Base-by-base conservation (phyloP, 2,888 invertebrate species). In the Archips xylosteana region DNA sequence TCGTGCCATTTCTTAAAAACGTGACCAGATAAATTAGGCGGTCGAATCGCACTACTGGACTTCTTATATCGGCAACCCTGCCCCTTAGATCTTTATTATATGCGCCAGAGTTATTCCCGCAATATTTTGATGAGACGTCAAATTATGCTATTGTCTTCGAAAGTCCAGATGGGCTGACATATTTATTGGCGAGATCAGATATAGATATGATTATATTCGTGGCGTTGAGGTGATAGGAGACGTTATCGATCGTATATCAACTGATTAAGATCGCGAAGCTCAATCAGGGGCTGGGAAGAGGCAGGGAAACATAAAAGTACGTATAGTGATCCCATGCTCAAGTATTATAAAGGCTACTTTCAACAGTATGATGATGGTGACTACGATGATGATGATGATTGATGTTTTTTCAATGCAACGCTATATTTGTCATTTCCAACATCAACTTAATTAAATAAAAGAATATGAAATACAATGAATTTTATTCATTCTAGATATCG, bases 1-100 rank as follows among this genome's bases (percentile, higher is more conserved):
- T 23, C 23, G 23, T 23, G 23, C 1, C 23, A 23, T 23, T 23
- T 23, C 23, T 23, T 23, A 23, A n/a, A n/a, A n/a, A 23, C 23
- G 23, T 23, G 23, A 23, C 23, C 23, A 23, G 23, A 23, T 23
- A 23, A 23, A 23, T 23, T 23, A 23, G 23, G 23, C 23, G 1
- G 23, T 1, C 23, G 23, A 23, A 23, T 23, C 23, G 23, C 23
- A 23, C 23, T 23, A 23, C 23, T 23, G 23, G 23, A 23, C 23
- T 23, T 23, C 23, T 23, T 23, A 23, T 45, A 12, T 12, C 15
- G 54, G 15, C 54, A 54, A 23, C 54, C 54, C 54, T 54, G 23
- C 9, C 23, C 54, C 90, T 92, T 92, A 94, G 93, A 93, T 94
- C 94, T 94, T 91, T 93, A 94, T 93, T 93, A 92, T 89, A 92